Percentiles rank a stretch among this genome's conserved stretches.
phyloP scores from a whole-genome alignment of 2,888 invertebrate species.

The Petrophora chlorosata region DNA sequence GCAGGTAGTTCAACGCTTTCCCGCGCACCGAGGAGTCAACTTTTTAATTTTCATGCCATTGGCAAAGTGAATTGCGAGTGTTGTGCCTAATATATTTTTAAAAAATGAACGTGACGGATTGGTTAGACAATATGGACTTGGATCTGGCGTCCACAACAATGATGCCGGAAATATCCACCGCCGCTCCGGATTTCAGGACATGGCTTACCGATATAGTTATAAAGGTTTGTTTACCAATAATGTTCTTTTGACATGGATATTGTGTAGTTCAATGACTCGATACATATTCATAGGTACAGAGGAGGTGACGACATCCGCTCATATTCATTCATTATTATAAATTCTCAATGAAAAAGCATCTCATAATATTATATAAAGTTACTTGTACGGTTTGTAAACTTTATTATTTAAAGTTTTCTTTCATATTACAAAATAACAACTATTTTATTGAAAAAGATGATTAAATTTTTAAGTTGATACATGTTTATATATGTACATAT shows the following conservation, averaged over 20 bases:
- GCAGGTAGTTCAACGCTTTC: conserved; percentile 42
- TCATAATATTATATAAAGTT: too few species aligned
- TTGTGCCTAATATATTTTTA: conserved; percentile 29
- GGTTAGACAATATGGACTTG: conserved; percentile 23
- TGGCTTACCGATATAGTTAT: conserved; percentile 65
- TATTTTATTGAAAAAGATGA: too few species aligned
- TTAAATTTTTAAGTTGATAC: too few species aligned
- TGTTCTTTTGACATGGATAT: conserved; percentile 23
- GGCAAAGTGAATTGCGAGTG: conserved; percentile 18
- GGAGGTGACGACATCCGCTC: background rate
- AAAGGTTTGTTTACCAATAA: conserved; percentile 58
- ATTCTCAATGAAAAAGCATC: too few species aligned
- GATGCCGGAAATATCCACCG: conserved; percentile 45
- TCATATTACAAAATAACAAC: too few species aligned
- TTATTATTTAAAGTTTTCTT: too few species aligned
- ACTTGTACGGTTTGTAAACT: too few species aligned
- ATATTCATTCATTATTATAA: too few species aligned
- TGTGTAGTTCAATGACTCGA: conserved; percentile 30
- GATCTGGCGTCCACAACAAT: conserved; percentile 41
- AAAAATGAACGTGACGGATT: conserved; percentile 56
- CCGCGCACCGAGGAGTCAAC: conserved; percentile 38
- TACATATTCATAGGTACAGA: background rate
- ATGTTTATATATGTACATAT: too few species aligned
- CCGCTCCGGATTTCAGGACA: conserved; percentile 55
- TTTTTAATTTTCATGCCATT: conserved; percentile 32